Conservation (phyloP, 2,113 vertebrate species). For the Misgurnus anguillicaudatus region DNA sequence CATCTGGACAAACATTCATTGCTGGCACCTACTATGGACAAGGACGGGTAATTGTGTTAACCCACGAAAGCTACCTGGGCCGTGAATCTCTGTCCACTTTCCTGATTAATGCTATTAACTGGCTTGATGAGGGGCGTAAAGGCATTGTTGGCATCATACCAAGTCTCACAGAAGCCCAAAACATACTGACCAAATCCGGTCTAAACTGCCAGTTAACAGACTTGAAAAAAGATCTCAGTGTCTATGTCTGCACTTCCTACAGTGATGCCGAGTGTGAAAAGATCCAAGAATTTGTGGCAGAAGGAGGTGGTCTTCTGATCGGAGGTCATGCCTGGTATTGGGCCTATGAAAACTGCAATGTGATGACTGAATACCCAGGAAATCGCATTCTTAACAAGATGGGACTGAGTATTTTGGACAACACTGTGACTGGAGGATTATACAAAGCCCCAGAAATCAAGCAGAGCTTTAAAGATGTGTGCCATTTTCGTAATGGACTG, state of each 20-base stretch:
- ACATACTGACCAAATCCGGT: conserved; percentile 18
- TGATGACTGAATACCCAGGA: conserved; percentile 74
- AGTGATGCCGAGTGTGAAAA: conserved; percentile 55
- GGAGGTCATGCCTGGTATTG: conserved; percentile 84
- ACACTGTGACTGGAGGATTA: conserved; percentile 52
- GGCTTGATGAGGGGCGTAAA: conserved; percentile 72
- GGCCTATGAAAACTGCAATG: conserved; percentile 68
- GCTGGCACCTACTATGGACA: conserved; percentile 75
- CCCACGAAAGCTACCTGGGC: conserved; percentile 68
- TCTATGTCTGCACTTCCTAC: conserved; percentile 56
- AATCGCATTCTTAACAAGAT: conserved; percentile 85
- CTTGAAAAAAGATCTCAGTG: conserved; percentile 18
- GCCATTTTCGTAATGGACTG: conserved; percentile 81
- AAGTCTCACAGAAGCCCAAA: conserved; percentile 17
- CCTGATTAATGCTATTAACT: conserved; percentile 69
- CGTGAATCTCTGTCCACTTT: conserved; percentile 61
- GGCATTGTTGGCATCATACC: conserved; percentile 55
- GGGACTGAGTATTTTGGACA: conserved; percentile 79
- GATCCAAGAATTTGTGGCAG: conserved; percentile 75
- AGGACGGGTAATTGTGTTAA: conserved; percentile 69
- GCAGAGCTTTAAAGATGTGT: conserved; percentile 63
- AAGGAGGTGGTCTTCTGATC: conserved; percentile 81
- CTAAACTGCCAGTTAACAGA: conserved; percentile 1
- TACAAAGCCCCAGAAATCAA: conserved; percentile 58
- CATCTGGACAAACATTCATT: conserved; percentile 60